Conservation (phyloP, 1,140 invertebrate genomes). For the Habropoda laboriosa region DNA sequence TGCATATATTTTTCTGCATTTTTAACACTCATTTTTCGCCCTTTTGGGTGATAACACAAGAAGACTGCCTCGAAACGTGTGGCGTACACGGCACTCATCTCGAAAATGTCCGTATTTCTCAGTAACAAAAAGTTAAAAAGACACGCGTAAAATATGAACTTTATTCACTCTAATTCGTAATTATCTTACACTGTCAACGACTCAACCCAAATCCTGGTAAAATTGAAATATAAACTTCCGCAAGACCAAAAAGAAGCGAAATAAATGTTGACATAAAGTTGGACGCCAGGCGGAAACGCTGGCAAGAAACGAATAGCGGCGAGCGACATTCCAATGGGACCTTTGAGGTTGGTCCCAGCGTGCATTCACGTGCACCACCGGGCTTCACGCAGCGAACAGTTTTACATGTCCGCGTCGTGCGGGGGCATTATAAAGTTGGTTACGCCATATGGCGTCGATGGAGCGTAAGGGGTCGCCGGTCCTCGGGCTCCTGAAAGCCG, state of each 20-base stretch:
- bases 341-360: neutral
- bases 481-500: conserved; percentile 61
- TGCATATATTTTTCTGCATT: too few relatives aligned
- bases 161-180: too few relatives aligned
- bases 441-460: conserved; percentile 70
- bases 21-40: too few relatives aligned
- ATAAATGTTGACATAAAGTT: neutral
- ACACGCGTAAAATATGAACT: too few relatives aligned
- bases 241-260: neutral
- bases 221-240: too few relatives aligned
- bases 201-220: too few relatives aligned
- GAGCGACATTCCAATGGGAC: neutral
- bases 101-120: too few relatives aligned
- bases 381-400: conserved; percentile 10
- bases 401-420: conserved; percentile 36
- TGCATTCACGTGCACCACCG: conserved; percentile 3
- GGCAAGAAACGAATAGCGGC: neutral
- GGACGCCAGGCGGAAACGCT: neutral
- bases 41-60: too few relatives aligned
- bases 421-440: conserved; percentile 57
- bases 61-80: too few relatives aligned
- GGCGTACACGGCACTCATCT: too few relatives aligned
- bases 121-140: too few relatives aligned
- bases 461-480: conserved; percentile 61
- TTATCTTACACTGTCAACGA: too few relatives aligned